Conservation (phyloP, 2,797 vertebrate genomes). For the Poecilia picta region DNA sequence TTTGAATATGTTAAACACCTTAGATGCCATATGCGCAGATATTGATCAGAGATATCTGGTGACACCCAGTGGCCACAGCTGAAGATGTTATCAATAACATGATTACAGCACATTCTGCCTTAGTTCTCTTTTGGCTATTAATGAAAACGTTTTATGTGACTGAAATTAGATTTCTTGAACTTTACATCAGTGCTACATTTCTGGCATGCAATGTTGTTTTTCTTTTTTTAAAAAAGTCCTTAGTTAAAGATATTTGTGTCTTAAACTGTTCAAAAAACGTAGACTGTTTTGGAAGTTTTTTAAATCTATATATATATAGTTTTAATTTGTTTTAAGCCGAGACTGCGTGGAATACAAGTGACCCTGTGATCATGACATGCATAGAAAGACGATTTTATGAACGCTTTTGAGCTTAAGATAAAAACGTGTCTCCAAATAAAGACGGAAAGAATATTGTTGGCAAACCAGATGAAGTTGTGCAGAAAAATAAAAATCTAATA, state of each 20-base stretch:
- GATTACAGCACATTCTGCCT: slow-evolving; percentile 1
- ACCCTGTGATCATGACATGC: neutral
- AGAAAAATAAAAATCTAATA: neutral
- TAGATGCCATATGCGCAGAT: slow-evolving; percentile 56
- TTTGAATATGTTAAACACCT: slow-evolving; percentile 52
- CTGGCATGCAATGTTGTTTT: neutral
- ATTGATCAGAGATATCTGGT: slow-evolving; percentile 79
- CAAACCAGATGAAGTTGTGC: neutral
- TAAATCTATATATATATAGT: neutral
- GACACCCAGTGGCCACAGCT: slow-evolving; percentile 76
- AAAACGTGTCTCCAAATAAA: neutral
- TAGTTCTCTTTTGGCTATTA: neutral
- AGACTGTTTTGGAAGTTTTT: neutral
- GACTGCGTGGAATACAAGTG: no score
- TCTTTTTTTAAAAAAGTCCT: neutral
- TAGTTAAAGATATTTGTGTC: neutral
- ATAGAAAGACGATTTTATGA: neutral
- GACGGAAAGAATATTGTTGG: neutral
- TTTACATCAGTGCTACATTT: neutral
- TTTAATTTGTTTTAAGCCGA: neutral
- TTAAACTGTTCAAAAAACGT: neutral
- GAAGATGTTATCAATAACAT: slow-evolving; percentile 63
- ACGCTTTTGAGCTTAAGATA: neutral
- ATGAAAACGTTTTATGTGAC: slow-evolving; percentile 8
- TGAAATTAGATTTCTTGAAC: neutral